phyloP scores from a whole-genome alignment of 2,888 invertebrate species.

The Hydriomena furcata region DNA sequence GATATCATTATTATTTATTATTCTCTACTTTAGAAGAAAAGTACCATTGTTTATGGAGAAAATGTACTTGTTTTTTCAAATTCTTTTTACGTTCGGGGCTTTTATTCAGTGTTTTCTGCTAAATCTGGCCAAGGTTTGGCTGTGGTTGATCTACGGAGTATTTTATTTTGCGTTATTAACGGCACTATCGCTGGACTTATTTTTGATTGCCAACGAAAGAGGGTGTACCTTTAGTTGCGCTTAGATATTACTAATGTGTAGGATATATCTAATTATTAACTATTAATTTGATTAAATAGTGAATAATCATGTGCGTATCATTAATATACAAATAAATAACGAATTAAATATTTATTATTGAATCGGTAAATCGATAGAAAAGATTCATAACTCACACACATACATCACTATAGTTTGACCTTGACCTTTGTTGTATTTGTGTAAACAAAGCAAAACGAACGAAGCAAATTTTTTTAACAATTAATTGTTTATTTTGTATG shows the following conservation, averaged over 20 bases:
- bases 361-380: not conserved
- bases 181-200: slow-evolving; percentile 66
- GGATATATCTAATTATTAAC: not conserved
- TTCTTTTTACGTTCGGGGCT: slow-evolving; percentile 75
- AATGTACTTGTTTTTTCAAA: slow-evolving; percentile 79
- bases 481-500: not conserved
- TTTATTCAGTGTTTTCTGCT: slow-evolving; percentile 75
- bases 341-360: no score
- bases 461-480: not conserved
- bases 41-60: slow-evolving; percentile 78
- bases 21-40: slow-evolving; percentile 69
- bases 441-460: slow-evolving; percentile 1
- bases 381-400: no score
- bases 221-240: slow-evolving; percentile 79
- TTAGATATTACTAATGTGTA: slow-evolving; percentile 36
- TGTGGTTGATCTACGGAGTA: slow-evolving; percentile 72
- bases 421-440: slow-evolving; percentile 22
- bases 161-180: slow-evolving; percentile 70
- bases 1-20: slow-evolving; percentile 69
- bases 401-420: slow-evolving; percentile 24
- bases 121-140: slow-evolving; percentile 66
- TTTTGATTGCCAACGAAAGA: slow-evolving; percentile 75
- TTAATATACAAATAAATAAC: not conserved
- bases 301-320: not conserved
- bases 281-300: not conserved